These are phyloP conservation scores for Forbesichthys agassizii DNA, from an alignment of 2,113 vertebrate species.

Conservation along the genomic window DNA sequence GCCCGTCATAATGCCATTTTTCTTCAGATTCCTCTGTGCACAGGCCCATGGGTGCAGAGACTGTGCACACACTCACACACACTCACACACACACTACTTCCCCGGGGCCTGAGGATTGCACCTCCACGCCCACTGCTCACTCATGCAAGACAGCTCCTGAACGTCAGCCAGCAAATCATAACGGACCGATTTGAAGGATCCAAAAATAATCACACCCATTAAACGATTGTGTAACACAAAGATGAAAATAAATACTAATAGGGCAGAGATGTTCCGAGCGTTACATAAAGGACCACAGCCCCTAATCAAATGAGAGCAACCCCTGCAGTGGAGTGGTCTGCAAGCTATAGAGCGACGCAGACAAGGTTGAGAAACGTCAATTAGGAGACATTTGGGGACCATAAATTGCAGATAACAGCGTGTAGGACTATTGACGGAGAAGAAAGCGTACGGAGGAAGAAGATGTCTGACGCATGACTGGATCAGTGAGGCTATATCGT, in stretches of 20 bases:
- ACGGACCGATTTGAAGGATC: conserved; percentile 49
- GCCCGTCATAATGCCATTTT: neutral
- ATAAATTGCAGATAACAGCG: too few species aligned
- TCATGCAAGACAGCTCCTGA: conserved; percentile 57
- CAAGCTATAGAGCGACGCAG: neutral
- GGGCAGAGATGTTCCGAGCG: conserved; percentile 36
- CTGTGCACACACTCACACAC: conserved; percentile 2
- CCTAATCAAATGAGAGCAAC: conserved; percentile 54
- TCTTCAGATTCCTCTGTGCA: neutral
- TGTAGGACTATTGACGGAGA: too few species aligned
- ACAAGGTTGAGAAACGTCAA: conserved; percentile 33
- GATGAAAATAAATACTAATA: conserved; percentile 14
- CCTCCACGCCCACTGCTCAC: conserved; percentile 47
- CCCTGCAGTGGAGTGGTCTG: conserved; percentile 53
- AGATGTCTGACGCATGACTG: too few species aligned
- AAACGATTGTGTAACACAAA: conserved; percentile 51
- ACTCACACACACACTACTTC: neutral
- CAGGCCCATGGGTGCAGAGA: too few species aligned
- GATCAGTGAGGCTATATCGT: conserved; percentile 11
- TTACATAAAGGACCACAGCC: conserved; percentile 64
- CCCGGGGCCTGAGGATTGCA: conserved; percentile 36
- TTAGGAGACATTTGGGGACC: conserved; percentile 38
- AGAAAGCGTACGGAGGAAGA: too few species aligned
- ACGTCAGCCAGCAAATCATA: conserved; percentile 37
- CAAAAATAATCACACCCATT: conserved; percentile 22